Percentiles rank a stretch among this genome's conserved stretches.
These are phyloP conservation scores for Tretioscincus oriximinensis DNA, from an alignment of 2,113 vertebrate genomes.

Conservation along the genomic window DNA sequence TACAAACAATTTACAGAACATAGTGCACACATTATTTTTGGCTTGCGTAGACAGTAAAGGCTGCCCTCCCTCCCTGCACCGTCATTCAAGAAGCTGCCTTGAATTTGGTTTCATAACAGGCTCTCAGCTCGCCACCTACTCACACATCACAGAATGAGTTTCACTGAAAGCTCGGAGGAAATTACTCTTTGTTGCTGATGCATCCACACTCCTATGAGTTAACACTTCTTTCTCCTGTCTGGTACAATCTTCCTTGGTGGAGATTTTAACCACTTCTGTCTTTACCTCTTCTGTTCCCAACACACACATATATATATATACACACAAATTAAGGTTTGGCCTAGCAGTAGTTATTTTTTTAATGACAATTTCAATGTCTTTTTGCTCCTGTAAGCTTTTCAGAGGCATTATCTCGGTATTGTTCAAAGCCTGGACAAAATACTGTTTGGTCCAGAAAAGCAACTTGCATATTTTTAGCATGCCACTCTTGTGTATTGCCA, in stretches of 20 bases:
- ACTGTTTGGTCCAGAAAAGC: neutral
- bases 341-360: neutral
- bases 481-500: neutral
- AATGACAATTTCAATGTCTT: neutral
- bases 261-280: constrained; percentile 61
- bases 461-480: neutral
- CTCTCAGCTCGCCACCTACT: constrained; percentile 75
- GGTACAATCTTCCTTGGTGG: constrained; percentile 43
- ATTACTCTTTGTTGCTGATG: constrained; percentile 62
- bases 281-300: constrained; percentile 62
- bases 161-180: constrained; percentile 65
- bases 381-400: neutral
- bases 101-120: constrained; percentile 65
- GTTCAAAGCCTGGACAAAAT: neutral
- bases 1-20: constrained; percentile 20
- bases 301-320: neutral
- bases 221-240: constrained; percentile 41
- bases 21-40: constrained; percentile 1
- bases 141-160: constrained; percentile 64
- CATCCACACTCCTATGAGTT: constrained; percentile 68
- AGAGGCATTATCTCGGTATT: neutral
- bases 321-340: neutral
- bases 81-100: constrained; percentile 62
- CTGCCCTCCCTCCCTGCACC: constrained; percentile 54
- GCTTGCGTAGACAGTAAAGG: constrained; percentile 48